phyloP scores from a whole-genome alignment of 1,140 invertebrate species.

The Bombus waltoni region DNA sequence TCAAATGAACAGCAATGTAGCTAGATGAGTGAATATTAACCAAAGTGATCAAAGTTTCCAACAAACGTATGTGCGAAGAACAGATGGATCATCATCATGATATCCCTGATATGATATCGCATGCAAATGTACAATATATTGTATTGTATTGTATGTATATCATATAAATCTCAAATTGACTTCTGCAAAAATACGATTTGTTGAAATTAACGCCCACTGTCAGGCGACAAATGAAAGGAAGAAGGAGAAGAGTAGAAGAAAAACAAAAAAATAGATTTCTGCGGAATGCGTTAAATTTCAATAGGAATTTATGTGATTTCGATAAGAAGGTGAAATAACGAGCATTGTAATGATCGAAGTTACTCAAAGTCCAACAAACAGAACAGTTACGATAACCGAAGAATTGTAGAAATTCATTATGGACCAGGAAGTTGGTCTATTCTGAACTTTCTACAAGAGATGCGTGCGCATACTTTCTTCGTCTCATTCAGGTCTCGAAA shows the following conservation, averaged over 20 bases:
- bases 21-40: too few species aligned
- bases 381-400: constrained; percentile 48
- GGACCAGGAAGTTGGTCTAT: constrained; percentile 36
- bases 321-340: constrained; percentile 44
- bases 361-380: constrained; percentile 44
- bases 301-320: constrained; percentile 50
- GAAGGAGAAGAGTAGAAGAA: not conserved
- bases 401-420: constrained; percentile 55
- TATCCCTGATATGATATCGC: too few species aligned
- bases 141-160: too few species aligned
- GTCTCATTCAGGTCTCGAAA: not conserved
- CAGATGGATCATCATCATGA: too few species aligned
- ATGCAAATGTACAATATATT: too few species aligned
- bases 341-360: constrained; percentile 37
- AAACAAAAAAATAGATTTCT: not conserved
- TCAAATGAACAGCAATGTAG: too few species aligned
- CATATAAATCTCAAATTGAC: not conserved
- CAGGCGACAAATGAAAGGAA: not conserved
- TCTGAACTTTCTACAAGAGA: constrained; percentile 19
- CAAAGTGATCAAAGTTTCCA: too few species aligned
- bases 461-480: constrained; percentile 1
- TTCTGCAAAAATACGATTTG: not conserved
- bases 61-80: too few species aligned
- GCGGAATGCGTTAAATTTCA: not conserved
- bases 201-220: not conserved